Evolutionary conservation across 2,797 vertebrate genomes (phyloP).

Genomic region (Channallabes apus): DNA sequence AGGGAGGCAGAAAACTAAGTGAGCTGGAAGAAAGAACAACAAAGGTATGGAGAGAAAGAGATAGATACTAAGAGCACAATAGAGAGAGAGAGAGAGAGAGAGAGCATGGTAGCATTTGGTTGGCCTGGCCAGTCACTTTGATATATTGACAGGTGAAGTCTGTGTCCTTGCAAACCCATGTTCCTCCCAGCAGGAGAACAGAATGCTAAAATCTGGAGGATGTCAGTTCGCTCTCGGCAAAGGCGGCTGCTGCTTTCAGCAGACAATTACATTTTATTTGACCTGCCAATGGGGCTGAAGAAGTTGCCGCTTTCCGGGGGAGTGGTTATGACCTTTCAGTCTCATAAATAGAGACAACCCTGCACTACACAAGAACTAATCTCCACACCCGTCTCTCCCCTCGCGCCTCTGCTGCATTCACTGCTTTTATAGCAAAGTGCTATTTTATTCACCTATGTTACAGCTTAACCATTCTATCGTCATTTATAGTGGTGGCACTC

Average conservation of each 20-base stretch:
- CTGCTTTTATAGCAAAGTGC: conserved; percentile 49
- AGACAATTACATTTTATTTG: conserved; percentile 81
- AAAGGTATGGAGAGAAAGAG: conserved; percentile 51
- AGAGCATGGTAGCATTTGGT: conserved; percentile 66
- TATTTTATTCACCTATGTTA: conserved; percentile 41
- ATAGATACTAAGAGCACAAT: conserved; percentile 64
- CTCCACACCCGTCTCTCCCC: conserved; percentile 50
- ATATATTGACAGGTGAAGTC: conserved; percentile 87
- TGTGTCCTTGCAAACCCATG: conserved; percentile 81
- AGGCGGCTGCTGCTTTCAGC: conserved; percentile 66
- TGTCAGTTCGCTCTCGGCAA: conserved; percentile 75
- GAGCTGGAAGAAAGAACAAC: conserved; percentile 60
- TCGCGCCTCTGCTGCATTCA: conserved; percentile 41
- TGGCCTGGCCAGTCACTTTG: conserved; percentile 72
- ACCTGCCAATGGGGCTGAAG: conserved; percentile 71
- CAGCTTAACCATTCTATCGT: conserved; percentile 32
- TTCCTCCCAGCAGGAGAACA: conserved; percentile 80
- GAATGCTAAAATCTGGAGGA: conserved; percentile 76
- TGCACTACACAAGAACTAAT: conserved; percentile 63
- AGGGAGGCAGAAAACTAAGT: conserved; percentile 41
- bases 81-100: conserved; percentile 55
- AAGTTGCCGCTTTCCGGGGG: conserved; percentile 74
- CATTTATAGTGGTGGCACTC: conserved; percentile 24
- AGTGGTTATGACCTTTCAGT: conserved; percentile 79
- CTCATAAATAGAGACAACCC: conserved; percentile 74